Base-by-base conservation (phyloP, 2,888 invertebrate genomes). In the Tenthredo mesomela region DNA sequence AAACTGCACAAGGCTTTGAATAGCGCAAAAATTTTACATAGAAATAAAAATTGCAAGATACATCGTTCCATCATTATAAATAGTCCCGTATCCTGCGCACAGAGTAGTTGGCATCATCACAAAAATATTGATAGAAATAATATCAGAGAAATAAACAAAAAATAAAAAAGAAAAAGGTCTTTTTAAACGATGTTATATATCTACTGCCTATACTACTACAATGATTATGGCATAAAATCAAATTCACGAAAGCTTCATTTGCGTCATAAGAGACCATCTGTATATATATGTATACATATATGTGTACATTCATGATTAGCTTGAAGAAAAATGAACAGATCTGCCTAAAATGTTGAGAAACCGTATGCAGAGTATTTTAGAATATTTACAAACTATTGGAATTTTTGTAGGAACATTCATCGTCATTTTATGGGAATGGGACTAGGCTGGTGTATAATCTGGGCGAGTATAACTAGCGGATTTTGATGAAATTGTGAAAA, bases 91-190 rank as follows among this genome's bases (percentile, higher is more conserved):
- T n/a, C 25, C 50, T 77, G 77, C 54, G 33, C 40, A 33, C 15
- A 61, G n/a, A n/a, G n/a, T n/a, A n/a, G 61, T 78, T 78, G 78
- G 78, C 78, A 78, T n/a, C 29, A 37, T 33, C 15, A 37, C 78
- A 78, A 78, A 54, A 78, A 78, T 33, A 50, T 12, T 33, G 40
- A 71, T 9, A 71, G 40, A 71, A 71, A 71, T 71, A 40, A 54
- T 29, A 21, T 33, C 10, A 58, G 84, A 78, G 12, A 65, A 84
- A 82, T 85, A 7, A 82, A 84, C 37, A 50, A 77, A 85, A 85
- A 43, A 15, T 2, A 1, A 15, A 47, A 6, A 54, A 3, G 47
- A 77, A 25, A 18, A 25, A 50, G 10, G 15, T 80, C 3, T n/a
- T 12, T 61, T 21, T 25, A 80, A 40, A 58, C n/a, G n/a, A 37